phyloP scores from a whole-genome alignment of 2,888 invertebrate genomes.

The Tridacna crocea region DNA sequence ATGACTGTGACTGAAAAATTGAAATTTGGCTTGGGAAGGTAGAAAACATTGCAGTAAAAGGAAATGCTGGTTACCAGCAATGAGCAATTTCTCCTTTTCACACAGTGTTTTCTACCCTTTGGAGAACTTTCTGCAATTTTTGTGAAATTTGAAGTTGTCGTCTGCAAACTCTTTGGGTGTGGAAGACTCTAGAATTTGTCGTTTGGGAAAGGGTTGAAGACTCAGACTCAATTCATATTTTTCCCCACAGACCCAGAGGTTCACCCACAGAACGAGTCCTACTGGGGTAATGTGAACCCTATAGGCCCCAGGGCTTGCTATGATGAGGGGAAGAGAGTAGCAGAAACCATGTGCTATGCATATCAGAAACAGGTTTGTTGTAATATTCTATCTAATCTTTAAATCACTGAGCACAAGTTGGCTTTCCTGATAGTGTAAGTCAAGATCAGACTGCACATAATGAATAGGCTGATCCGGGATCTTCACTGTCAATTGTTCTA shows the following conservation, averaged over 20 bases:
- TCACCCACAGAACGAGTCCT: conserved; percentile 98
- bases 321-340: conserved; percentile 99
- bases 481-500: no score
- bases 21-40: no score
- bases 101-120: neutral
- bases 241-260: conserved; percentile 92
- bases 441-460: no score
- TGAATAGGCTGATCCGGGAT: no score
- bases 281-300: conserved; percentile 99
- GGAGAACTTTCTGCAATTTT: neutral
- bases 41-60: no score
- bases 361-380: conserved; percentile 92
- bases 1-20: no score
- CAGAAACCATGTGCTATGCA: conserved; percentile 97
- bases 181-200: neutral
- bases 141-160: no score
- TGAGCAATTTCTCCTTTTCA: no score
- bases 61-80: no score
- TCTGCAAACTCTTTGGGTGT: neutral
- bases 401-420: no score
- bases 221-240: neutral
- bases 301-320: conserved; percentile 96
- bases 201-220: neutral
- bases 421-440: no score
- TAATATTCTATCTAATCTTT: neutral